These are phyloP conservation scores for Trochalopteron elliotii DNA, from an alignment of 2,113 vertebrate species.

Conservation along the genomic window DNA sequence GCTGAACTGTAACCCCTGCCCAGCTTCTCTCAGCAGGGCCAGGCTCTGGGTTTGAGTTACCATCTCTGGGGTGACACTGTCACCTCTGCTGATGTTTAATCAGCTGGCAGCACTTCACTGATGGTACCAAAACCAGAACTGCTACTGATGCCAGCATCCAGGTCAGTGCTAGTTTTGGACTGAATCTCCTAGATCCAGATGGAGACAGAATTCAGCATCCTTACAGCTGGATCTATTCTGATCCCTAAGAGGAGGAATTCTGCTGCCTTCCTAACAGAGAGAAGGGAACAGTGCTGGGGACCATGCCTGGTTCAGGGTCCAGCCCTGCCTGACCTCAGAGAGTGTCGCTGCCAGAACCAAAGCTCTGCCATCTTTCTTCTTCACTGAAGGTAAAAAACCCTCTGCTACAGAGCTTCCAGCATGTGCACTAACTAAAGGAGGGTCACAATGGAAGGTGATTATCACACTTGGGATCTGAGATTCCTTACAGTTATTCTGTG, in stretches of 20 bases:
- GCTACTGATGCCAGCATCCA: background rate
- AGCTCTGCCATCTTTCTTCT: background rate
- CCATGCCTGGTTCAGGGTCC: background rate
- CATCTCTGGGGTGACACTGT: background rate
- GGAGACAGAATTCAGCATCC: background rate
- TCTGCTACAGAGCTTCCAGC: background rate
- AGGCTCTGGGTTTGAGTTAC: background rate
- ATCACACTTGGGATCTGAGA: conserved; percentile 7
- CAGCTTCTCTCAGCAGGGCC: background rate
- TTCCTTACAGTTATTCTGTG: background rate
- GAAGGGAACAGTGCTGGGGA: background rate
- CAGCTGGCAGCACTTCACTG: background rate
- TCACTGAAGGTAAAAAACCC: background rate
- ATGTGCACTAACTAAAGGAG: conserved; percentile 4
- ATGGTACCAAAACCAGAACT: background rate
- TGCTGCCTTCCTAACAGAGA: background rate
- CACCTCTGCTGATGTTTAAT: background rate
- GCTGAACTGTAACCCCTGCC: background rate
- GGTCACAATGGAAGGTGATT: conserved; percentile 1
- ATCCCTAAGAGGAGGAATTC: background rate
- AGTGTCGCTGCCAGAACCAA: background rate
- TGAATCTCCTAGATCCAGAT: background rate
- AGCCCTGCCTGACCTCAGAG: background rate
- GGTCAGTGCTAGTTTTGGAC: background rate
- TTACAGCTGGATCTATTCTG: background rate